Evolutionary conservation across 2,888 invertebrate genomes (phyloP), one percentile per base, ranked within the genome.

Genomic region (Eledona agricola): DNA sequence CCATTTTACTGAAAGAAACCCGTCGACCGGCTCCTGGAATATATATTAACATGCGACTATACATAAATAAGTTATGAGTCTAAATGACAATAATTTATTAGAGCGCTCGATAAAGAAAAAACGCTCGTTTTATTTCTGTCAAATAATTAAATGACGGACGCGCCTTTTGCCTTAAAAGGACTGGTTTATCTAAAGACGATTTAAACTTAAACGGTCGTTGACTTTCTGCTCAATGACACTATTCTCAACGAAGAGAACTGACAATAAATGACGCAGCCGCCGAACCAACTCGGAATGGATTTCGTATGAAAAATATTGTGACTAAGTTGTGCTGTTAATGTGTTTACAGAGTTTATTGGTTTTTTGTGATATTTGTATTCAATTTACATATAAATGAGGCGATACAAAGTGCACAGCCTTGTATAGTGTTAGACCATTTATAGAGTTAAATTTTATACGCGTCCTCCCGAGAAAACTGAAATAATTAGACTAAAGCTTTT

Each of bases 321-420:
- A 11, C 17, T 23, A 40, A 40, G 10, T 17, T 38, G 16, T 25
- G 25, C 16, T 15, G 25, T 29, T 32, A 47, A 53, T 49, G 35
- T 49, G 49, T 53, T 53, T 49, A 53, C 53, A 53, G 34, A 53
- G 42, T 53, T 35, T 26, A 29, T 25, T 31, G 19, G 20, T 40
- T 51, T 51, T 53, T 42, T 35, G 32, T 45, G 32, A 47, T 50
- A 57, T 63, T 55, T 58, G 47, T 55, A 54, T 10, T 40, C 56
- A 55, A 58, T 64, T 61, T 61, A 51, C 61, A 63, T 63, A 63
- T 55, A 59, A 64, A 64, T 61, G 64, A 64, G 56, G 22, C 49
- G 52, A 60, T 61, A 58, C 61, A 60, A 61, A 64, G 62, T 64
- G 64, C 62, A 59, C 47, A 63, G 55, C 57, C 64, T 63, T 64